Percentiles rank a stretch among this genome's conserved stretches.
Conservation (phyloP, 2,888 invertebrate genomes). For the Bellardia bayeri region DNA sequence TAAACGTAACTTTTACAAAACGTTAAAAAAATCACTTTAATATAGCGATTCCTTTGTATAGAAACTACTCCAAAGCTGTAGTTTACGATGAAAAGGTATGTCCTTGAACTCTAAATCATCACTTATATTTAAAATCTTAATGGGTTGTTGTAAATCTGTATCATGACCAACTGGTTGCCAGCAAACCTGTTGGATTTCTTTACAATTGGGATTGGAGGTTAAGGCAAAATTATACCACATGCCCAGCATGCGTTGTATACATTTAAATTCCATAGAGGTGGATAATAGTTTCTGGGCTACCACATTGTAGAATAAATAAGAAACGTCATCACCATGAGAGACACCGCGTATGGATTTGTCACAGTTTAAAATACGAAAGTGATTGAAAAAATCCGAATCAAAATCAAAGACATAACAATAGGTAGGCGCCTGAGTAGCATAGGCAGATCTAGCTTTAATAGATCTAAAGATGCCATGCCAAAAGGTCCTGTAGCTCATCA, state of each 20-base stretch:
- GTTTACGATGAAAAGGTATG: conserved; percentile 77
- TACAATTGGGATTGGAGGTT: conserved; percentile 80
- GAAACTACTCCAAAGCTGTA: conserved; percentile 81
- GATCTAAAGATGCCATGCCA: conserved; percentile 81
- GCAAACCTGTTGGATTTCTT: conserved; percentile 74
- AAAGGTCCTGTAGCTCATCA: conserved; percentile 78
- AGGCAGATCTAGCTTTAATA: conserved; percentile 77
- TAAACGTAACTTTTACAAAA: too few relatives aligned
- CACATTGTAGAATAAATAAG: conserved; percentile 81
- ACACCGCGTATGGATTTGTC: conserved; percentile 78
- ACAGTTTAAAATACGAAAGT: conserved; percentile 79
- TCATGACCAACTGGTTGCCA: conserved; percentile 76
- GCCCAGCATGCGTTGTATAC: conserved; percentile 81
- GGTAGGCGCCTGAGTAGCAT: conserved; percentile 77
- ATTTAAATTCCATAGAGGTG: conserved; percentile 79
- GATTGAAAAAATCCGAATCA: conserved; percentile 82
- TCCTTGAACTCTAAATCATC: conserved; percentile 78
- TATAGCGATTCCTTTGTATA: conserved; percentile 77
- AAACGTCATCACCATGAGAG: conserved; percentile 82
- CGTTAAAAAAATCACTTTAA: conserved; percentile 17
- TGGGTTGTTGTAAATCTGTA: conserved; percentile 33
- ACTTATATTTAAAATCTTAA: conserved; percentile 80
- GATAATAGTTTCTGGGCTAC: conserved; percentile 75
- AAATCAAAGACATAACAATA: conserved; percentile 83
- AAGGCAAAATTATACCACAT: conserved; percentile 82